A percentile compares a stretch with the other conserved stretches of the same genome.
phyloP scores from a whole-genome alignment of 2,113 vertebrate species.

The Isurus oxyrinchus region DNA sequence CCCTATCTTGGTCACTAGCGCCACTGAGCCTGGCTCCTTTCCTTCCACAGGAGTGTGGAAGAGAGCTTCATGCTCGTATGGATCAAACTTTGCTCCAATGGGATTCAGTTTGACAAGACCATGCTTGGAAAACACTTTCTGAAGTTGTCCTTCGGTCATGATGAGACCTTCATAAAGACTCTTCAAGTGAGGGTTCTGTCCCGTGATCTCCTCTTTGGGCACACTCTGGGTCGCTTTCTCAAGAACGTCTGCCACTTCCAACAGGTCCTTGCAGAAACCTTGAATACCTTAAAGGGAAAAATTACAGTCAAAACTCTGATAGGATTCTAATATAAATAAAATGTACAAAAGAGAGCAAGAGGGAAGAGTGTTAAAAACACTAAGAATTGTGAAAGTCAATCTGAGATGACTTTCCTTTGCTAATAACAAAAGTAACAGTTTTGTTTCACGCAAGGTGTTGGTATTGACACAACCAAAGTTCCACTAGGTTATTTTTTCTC shows the following conservation, averaged over 20 bases:
- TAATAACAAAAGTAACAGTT: neutral
- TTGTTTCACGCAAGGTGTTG: neutral
- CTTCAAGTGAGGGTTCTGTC: conserved; percentile 87
- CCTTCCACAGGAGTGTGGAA: conserved; percentile 78
- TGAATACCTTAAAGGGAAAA: conserved; percentile 73
- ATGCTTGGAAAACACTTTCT: conserved; percentile 92
- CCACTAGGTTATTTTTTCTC: neutral
- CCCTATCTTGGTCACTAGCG: conserved; percentile 84
- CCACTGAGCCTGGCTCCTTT: conserved; percentile 79
- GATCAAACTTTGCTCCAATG: conserved; percentile 81
- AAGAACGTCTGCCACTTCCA: conserved; percentile 91
- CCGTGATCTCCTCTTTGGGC: conserved; percentile 75
- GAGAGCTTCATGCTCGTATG: conserved; percentile 89
- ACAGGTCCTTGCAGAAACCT: conserved; percentile 90
- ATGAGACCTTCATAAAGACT: conserved; percentile 86
- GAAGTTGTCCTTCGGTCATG: conserved; percentile 87
- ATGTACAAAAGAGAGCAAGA: neutral
- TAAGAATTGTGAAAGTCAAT: neutral
- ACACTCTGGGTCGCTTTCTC: conserved; percentile 91
- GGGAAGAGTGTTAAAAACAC: neutral
- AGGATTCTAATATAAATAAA: neutral
- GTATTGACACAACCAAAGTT: neutral
- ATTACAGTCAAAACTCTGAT: neutral
- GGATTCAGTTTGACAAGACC: conserved; percentile 81
- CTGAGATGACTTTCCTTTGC: neutral